Evolutionary conservation across 2,888 invertebrate genomes (phyloP).

Genomic region (Leptarthrus brevirostris): DNA sequence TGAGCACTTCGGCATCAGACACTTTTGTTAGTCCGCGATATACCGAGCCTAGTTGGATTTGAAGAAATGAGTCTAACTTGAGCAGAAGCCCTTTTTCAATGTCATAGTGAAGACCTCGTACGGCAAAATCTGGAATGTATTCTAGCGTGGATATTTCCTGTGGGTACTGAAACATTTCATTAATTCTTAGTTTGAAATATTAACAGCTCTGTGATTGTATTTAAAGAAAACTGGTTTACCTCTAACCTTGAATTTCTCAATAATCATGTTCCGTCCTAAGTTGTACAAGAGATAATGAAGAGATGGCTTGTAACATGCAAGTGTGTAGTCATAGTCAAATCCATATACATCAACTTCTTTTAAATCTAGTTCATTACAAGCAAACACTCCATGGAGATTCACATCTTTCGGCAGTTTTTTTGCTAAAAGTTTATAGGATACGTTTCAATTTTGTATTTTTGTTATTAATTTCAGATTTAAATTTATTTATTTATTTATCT

Average conservation of each 20-base stretch:
- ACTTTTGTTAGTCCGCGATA: constrained; percentile 81
- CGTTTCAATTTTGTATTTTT: not conserved
- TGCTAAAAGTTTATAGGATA: constrained; percentile 73
- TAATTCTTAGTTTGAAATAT: not conserved
- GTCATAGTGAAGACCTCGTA: constrained; percentile 98
- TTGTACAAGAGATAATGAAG: constrained; percentile 91
- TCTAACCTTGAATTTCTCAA: constrained; percentile 86
- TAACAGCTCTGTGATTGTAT: not conserved
- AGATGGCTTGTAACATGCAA: constrained; percentile 92
- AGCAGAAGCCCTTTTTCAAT: constrained; percentile 92
- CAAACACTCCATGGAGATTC: constrained; percentile 89
- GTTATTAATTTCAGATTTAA: too few relatives aligned
- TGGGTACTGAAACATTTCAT: constrained; percentile 79
- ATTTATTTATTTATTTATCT: too few relatives aligned
- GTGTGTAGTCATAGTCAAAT: constrained; percentile 98
- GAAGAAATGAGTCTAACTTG: constrained; percentile 95
- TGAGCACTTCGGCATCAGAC: constrained; percentile 84
- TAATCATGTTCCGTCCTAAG: constrained; percentile 85
- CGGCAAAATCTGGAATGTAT: constrained; percentile 94
- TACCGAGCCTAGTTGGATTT: constrained; percentile 95
- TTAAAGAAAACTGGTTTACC: constrained; percentile 18
- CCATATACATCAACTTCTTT: constrained; percentile 94
- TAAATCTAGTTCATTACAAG: constrained; percentile 94
- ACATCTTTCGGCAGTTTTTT: constrained; percentile 90
- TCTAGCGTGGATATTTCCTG: constrained; percentile 81